These are phyloP conservation scores for Datnioides undecimradiatus DNA, from an alignment of 2,113 vertebrate species.

Conservation along the genomic window DNA sequence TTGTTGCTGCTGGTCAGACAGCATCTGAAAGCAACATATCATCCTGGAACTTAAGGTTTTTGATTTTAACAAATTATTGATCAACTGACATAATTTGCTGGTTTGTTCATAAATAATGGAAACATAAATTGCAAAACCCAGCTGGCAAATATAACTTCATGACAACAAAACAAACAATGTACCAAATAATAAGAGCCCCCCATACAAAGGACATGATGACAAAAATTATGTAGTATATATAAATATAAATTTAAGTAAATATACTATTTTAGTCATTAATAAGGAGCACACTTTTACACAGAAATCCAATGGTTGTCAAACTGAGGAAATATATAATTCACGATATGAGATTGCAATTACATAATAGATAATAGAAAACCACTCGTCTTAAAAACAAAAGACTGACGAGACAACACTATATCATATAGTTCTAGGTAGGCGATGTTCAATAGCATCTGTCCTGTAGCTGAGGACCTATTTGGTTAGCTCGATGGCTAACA, in stretches of 20 bases:
- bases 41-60: background rate
- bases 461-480: background rate
- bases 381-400: background rate
- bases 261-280: background rate
- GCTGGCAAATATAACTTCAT: no score
- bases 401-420: background rate
- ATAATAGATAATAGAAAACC: background rate
- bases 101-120: background rate
- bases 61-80: background rate
- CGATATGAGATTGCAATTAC: no score
- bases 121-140: background rate
- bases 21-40: background rate
- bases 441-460: background rate
- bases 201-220: no score
- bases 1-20: background rate
- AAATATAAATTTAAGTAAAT: background rate
- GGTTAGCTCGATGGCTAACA: no score
- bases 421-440: background rate
- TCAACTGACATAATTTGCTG: background rate
- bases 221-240: no score
- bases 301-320: background rate
- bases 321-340: background rate
- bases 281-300: background rate
- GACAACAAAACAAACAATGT: no score
- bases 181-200: no score